Base-by-base conservation (phyloP, 1,140 invertebrate species). In the Drosophila busckii region DNA sequence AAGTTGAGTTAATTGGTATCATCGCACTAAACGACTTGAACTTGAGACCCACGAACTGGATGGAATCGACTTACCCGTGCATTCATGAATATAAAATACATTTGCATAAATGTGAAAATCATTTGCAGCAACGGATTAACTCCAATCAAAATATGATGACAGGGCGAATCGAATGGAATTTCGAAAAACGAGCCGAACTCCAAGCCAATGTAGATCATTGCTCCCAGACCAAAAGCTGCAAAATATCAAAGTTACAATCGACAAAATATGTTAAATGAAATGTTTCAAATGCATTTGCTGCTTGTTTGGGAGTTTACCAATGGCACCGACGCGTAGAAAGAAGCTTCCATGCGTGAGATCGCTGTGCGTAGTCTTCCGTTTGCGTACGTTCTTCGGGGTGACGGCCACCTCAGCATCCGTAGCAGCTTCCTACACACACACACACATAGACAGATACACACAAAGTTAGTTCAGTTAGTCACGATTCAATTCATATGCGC, bases 1-100 rank as follows among this genome's bases (percentile, higher is more conserved):
- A 2, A 52, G 10, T 16, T 28, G 10, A 19, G n/a, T 8, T 12
- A 13, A 22, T 23, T 13, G n/a, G n/a, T n/a, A n/a, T n/a, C n/a
- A n/a, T n/a, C n/a, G n/a, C n/a, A n/a, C n/a, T 13, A 37, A 2
- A 23, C 38, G 13, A 28, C 7, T 15, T 34, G 4, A 26, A 13
- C 2, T n/a, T 13, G 42, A 16, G 28, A 35, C 29, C 34, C 17
- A 13, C 8, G 31, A 19, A 40, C 31, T 49, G 20, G n/a, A n/a
- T n/a, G n/a, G n/a, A 31, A 44, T 55, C 13, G 38, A 90, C 92
- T 92, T 92, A 98, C 97, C 90, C 97, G 92, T 38, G 97, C 97
- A 89, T 99, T 98, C 92, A 98, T 97, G 89, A 99, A 99, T 84
- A 99, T 97, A 86, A 98, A 99, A 84, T 98, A 98, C 95, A 98